These are phyloP conservation scores for Odobenus rosmarus DNA, from an alignment of 2,113 vertebrate species.

Conservation along the genomic window DNA sequence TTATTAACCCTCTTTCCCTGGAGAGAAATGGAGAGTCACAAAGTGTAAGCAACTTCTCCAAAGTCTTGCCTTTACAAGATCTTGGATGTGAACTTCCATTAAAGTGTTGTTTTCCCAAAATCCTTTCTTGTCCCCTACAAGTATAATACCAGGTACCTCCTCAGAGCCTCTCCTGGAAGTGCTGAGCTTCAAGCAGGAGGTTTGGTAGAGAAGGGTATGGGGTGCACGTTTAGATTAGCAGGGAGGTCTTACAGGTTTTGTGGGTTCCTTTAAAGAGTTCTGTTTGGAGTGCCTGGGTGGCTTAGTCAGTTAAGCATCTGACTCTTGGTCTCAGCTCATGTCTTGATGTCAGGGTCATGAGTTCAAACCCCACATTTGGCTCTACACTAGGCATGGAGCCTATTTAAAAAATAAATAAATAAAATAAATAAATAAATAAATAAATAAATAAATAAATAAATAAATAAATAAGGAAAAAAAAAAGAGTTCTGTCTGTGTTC, in stretches of 20 bases:
- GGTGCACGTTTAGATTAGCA: neutral
- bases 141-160: neutral
- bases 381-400: neutral
- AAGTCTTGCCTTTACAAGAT: neutral
- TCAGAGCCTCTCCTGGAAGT: neutral
- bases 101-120: neutral
- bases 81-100: neutral
- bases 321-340: neutral
- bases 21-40: neutral
- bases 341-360: neutral
- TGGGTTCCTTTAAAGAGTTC: neutral
- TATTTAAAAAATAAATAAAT: no score
- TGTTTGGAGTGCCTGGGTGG: neutral
- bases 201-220: neutral
- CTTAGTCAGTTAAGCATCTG: neutral
- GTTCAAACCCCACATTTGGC: neutral
- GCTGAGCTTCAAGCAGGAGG: neutral
- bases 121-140: neutral
- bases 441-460: neutral
- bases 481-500: neutral
- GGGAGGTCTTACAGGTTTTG: neutral
- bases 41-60: no score
- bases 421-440: neutral
- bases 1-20: neutral
- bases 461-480: neutral